Evolutionary conservation across 1,140 invertebrate species (phyloP), one percentile per base, ranked within the genome.

Genomic region (Drosophila gunungcola): DNA sequence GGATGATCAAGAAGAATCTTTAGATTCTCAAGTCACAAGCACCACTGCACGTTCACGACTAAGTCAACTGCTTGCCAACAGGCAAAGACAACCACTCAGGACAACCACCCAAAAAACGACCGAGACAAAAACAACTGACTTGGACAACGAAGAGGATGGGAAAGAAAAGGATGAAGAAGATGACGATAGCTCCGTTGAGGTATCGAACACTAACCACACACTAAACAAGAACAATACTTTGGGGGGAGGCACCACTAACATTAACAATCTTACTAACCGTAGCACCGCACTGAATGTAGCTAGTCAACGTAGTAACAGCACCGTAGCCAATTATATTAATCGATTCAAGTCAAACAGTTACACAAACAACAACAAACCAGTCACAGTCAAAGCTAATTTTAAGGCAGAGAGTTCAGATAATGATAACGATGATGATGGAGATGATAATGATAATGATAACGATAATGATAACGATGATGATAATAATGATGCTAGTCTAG

Each of bases 271-370:
- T 57, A 76, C 62, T 76, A 76, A 68, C 51, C 25, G 13, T 11
- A 51, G 73, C 73, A 77, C 73, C 9, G 46, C 51, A 68, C 63
- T 58, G 39, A 77, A 69, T 46, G 55, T 83, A 82, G 52, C 55
- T 80, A 80, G 69, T 78, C 73, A 58, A 55, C 82, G 75, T 91
- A 85, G 73, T 78, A 90, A 91, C 62, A 90, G 86, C 86, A 91
- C 90, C 74, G 80, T 91, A 90, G 82, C 85, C 69, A 88, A 90
- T 79, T 85, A 84, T 85, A 73, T 83, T 62, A 82, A 78, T 75
- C 78, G 70, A 53, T 79, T 68, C 62, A 86, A 79, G 54, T 52
- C 60, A 69, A 76, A 73, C 60, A 79, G 13, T 76, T 49, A 76
- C 49, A 75, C 46, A 48, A 62, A 58, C 73, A 67, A 36, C 5